Evolutionary conservation across 2,797 vertebrate genomes (phyloP), one percentile per base, ranked within the genome.

Genomic region (Amblyraja radiata): DNA sequence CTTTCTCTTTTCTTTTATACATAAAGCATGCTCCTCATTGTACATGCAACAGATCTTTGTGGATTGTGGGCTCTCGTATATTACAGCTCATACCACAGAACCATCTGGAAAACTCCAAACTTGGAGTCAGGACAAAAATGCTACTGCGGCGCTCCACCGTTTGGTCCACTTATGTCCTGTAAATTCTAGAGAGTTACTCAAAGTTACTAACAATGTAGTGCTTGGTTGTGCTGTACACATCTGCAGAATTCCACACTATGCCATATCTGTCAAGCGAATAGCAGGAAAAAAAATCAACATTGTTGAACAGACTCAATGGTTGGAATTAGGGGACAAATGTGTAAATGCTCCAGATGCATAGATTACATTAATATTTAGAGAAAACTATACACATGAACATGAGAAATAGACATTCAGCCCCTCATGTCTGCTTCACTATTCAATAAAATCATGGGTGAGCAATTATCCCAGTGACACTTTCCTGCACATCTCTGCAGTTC

Each of bases 71-170:
- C 68, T 11, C 39, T 36, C 79, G 11, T 80, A 80, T 80, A 36
- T 36, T 74, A 91, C 16, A 46, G 68, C 46, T 46, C 61, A 88
- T 13, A n/a, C 84, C 61, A 88, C 65, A 36, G 61, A 88, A 91
- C 88, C 90, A 92, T 68, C 71, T 92, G 71, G 68, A 76, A 92
- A 80, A 76, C 23, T 73, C 32, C 18, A 91, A 73, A 76, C 36
- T 74, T 91, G 90, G 90, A 91, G 54, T 91, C 71, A 54, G 36
- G 36, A 25, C 90, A 91, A 74, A 91, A 91, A 36, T 68, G 36
- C 23, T 28, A 54, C 90, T 74, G 11, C 21, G 76, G 10, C 3
- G 10, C 71, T 46, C 90, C 71, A 92, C 54, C 25, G 14, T 74
- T 92, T 28, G 5, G 39, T 58, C 11, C 71, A 76, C 54, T 74